Evolutionary conservation across 2,888 invertebrate genomes (phyloP), one percentile per base, ranked within the genome.

Genomic region (Chymomyza procnemis): DNA sequence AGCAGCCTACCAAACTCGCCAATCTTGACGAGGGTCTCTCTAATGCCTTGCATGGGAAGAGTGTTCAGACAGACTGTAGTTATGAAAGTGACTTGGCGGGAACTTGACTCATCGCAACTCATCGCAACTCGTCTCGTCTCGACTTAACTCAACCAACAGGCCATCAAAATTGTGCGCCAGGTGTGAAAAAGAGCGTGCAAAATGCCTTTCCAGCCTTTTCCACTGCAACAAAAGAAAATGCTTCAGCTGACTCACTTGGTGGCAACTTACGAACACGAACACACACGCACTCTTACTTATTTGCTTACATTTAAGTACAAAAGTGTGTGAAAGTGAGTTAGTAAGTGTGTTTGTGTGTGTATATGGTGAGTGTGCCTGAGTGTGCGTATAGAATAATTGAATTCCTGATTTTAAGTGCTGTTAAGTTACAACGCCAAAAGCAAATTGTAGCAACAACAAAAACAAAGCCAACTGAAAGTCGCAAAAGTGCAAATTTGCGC

Each of bases 351-450:
- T 9, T 19, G 19, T 50, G 12, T 59, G 3, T 19, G 16, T 34
- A 34, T 0, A 41, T 54, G 56, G 3, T 19, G 16, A 26, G 46
- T 0, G 47, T 54, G 56, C 3, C 61, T 54, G 67, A 65, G 63
- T 70, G 69, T 63, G 69, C 63, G 72, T 63, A 60, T 66, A 56
- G 72, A 77, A 78, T 83, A 83, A 83, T 83, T 83, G 82, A 83
- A 83, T 83, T 83, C 79, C 76, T 83, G 88, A 83, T 88, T 84
- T 84, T 84, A 86, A 88, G 82, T 86, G 87, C 85, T 84, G 70
- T 62, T 73, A 65, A 70, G 78, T 71, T 76, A 69, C 67, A 64
- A 55, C 55, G 21, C 26, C 14, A 19, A 52, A 41, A 58, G 41
- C 30, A 60, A 65, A 67, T 67, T 69, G 77, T 73, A 64, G 67